Evolutionary conservation across 2,888 invertebrate species (phyloP), one percentile per base, ranked within the genome.

Genomic region (Drosophila lacicola): DNA sequence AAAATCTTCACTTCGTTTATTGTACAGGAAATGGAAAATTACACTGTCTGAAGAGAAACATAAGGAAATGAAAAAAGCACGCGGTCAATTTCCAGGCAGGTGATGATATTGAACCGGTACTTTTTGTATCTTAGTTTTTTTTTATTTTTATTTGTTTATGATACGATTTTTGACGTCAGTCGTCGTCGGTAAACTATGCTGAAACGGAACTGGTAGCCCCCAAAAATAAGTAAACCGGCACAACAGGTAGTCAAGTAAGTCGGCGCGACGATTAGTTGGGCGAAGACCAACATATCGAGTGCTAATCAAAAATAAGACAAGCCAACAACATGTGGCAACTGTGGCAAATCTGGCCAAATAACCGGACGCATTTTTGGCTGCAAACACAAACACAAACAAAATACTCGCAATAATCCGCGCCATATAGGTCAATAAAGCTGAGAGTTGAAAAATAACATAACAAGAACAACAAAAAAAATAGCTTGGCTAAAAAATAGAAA

Each of bases 191-290:
- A 41, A 51, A 46, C 55, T 46, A 39, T 29, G 60, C 60, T 63
- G 64, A 68, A 83, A 83, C 87, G 82, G 82, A 82, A 82, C 87
- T 83, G 75, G 63, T 77, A 70, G 74, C 62, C 53, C 53, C 75
- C 74, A 78, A 67, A 77, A 80, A 54, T 44, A 84, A 84, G 83
- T 84, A 84, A 84, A 84, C 83, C 88, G 86, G 83, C 83, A 86
- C 83, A 84, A 83, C 83, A 82, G 88, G 83, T 83, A 85, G 80
- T 49, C 57, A 50, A 49, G 53, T 58, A 49, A 66, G 54, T 65
- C 51, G 36, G 4, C 2, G 19, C 9, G 36, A 11, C 36, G 36
- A 49, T 19, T 4, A 53, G 56, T 67, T 42, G 50, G 49, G 44
- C 19, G 63, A 17, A 44, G 37, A 41, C 25, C 19, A 21, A 51